phyloP scores from a whole-genome alignment of 2,797 vertebrate species.

The Echeneis naucrates region DNA sequence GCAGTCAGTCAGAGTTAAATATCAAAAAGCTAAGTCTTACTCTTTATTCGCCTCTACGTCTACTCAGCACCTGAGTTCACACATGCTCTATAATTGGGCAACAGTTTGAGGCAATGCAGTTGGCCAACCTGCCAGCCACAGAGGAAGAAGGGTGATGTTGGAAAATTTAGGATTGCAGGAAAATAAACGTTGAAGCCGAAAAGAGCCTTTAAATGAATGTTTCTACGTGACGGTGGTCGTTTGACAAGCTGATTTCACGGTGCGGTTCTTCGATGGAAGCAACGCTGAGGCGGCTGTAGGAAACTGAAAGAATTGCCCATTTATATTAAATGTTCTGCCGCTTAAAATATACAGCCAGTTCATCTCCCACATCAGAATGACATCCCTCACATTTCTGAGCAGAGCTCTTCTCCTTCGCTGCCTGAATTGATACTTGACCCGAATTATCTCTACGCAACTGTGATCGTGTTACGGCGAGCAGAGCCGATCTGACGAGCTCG shows the following conservation, averaged over 20 bases:
- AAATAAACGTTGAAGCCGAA: background rate
- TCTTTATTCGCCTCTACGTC: conserved; percentile 33
- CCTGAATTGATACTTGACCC: conserved; percentile 8
- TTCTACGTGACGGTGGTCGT: conserved; percentile 3
- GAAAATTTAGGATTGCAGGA: background rate
- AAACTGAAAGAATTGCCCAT: conserved; percentile 20
- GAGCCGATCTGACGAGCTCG: conserved; percentile 5
- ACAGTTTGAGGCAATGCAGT: conserved; percentile 36
- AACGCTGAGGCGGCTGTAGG: background rate
- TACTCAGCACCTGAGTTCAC: conserved; percentile 73
- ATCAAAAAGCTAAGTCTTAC: conserved; percentile 26
- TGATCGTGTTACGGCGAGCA: conserved; percentile 19
- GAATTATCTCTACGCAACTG: conserved; percentile 23
- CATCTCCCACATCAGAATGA: conserved; percentile 6
- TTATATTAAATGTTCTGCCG: conserved; percentile 29
- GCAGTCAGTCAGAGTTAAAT: conserved; percentile 53
- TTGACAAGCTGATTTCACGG: conserved; percentile 38
- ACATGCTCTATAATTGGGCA: conserved; percentile 10
- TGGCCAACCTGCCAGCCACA: conserved; percentile 16
- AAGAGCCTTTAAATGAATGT: background rate
- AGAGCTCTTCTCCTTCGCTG: background rate
- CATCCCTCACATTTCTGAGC: conserved; percentile 1
- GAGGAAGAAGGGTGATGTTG: background rate
- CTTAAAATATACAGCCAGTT: conserved; percentile 3
- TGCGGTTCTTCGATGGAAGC: conserved; percentile 5